A percentile compares a stretch with the other conserved stretches of the same genome.
These are phyloP conservation scores for Pammene aurita DNA, from an alignment of 2,888 invertebrate genomes.

Conservation along the genomic window DNA sequence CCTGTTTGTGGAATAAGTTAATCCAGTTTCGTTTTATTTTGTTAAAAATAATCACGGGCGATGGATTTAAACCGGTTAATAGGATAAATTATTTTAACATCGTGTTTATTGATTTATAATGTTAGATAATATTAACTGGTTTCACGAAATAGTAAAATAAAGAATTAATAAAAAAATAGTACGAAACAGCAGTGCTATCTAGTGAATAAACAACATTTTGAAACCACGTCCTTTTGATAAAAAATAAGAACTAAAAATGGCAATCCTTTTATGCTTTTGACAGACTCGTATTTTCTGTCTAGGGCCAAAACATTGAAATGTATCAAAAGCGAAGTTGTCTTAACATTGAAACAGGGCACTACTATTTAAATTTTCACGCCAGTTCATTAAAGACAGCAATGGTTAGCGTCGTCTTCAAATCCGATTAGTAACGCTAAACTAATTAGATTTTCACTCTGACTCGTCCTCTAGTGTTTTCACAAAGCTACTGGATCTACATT, in stretches of 20 bases:
- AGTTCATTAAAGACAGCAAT: slow-evolving; percentile 1
- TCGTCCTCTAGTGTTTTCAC: slow-evolving; percentile 18
- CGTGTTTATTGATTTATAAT: neutral
- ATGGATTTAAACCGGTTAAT: neutral
- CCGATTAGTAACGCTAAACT: slow-evolving; percentile 31
- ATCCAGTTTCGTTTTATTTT: neutral
- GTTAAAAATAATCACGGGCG: neutral
- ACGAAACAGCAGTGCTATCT: too few species aligned
- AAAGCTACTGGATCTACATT: neutral
- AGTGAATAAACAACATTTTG: too few species aligned
- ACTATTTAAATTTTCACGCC: slow-evolving; percentile 7
- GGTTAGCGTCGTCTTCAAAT: slow-evolving; percentile 21
- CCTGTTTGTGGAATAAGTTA: slow-evolving; percentile 2
- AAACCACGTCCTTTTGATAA: too few species aligned
- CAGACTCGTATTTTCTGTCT: too few species aligned
- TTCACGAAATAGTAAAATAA: neutral
- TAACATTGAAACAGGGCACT: neutral
- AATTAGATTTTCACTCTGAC: slow-evolving; percentile 33
- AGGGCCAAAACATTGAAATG: neutral
- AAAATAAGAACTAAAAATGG: too few species aligned
- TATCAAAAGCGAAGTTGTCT: neutral
- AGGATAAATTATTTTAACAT: neutral
- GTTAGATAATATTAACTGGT: neutral
- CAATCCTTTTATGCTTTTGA: too few species aligned
- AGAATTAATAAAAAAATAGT: neutral